Percentiles rank a stretch among this genome's conserved stretches.
phyloP scores from a whole-genome alignment of 2,113 vertebrate species.

The Pelvicachromis taeniatus region DNA sequence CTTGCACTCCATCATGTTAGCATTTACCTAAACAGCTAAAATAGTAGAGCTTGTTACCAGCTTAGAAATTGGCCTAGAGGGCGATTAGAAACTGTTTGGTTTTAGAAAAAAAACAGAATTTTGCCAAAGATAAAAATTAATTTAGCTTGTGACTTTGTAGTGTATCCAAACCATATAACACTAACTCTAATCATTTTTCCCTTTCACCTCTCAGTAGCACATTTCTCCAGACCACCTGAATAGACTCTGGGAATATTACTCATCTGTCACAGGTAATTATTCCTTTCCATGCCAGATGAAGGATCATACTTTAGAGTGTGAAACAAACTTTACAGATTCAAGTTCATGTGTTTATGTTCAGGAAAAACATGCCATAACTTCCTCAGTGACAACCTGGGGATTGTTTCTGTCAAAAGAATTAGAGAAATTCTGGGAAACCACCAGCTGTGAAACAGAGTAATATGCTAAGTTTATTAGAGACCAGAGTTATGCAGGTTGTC shows the following conservation, averaged over 20 bases:
- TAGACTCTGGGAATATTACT: not conserved
- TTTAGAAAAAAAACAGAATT: not conserved
- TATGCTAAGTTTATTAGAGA: slow-evolving; percentile 44
- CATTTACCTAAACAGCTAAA: not conserved
- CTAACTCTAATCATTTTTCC: not conserved
- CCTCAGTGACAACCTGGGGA: slow-evolving; percentile 22
- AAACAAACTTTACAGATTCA: slow-evolving; percentile 1
- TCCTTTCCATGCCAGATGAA: not conserved
- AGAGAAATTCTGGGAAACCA: slow-evolving; percentile 35
- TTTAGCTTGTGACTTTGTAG: not conserved
- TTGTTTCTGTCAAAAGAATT: slow-evolving; percentile 54
- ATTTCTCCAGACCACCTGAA: not conserved
- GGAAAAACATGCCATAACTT: slow-evolving; percentile 34
- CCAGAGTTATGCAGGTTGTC: slow-evolving; percentile 13
- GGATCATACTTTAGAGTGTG: slow-evolving; percentile 1
- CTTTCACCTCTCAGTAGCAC: not conserved
- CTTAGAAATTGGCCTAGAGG: not conserved
- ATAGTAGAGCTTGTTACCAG: not conserved
- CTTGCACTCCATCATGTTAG: too few relatives aligned
- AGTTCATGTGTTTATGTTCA: slow-evolving; percentile 6
- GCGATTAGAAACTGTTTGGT: too few relatives aligned
- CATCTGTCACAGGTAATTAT: not conserved
- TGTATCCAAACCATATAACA: not conserved
- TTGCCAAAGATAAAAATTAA: not conserved
- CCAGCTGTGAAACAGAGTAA: slow-evolving; percentile 58